Percentiles rank a stretch among this genome's conserved stretches.
Conservation (phyloP, 2,113 vertebrate species). For the Cygnus atratus region DNA sequence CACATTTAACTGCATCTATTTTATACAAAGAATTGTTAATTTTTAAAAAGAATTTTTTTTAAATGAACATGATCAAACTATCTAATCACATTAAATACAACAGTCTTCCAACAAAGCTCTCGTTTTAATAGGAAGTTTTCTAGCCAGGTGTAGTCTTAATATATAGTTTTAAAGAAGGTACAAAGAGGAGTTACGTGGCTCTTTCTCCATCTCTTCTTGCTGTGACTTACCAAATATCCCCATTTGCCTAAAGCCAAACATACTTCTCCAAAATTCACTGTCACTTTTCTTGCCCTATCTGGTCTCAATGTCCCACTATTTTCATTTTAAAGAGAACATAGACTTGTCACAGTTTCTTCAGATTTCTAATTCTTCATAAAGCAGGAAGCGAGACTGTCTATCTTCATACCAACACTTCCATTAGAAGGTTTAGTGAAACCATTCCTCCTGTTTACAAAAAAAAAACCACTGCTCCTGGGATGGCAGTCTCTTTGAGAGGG, state of each 20-base stretch:
- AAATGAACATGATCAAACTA: background rate
- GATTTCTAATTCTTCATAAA: background rate
- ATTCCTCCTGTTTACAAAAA: background rate
- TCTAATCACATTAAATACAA: background rate
- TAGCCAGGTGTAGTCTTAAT: background rate
- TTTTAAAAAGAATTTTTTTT: background rate
- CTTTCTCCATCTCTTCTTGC: background rate
- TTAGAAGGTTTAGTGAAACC: background rate
- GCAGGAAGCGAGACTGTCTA: background rate
- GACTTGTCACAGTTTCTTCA: background rate
- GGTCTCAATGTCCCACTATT: background rate
- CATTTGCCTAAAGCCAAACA: background rate
- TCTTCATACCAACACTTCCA: background rate
- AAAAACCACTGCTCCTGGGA: background rate
- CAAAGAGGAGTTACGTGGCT: background rate
- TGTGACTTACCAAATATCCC: background rate
- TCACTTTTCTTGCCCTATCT: background rate
- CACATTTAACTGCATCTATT: background rate
- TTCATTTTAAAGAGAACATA: background rate
- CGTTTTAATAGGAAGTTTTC: background rate
- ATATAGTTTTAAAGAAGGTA: background rate
- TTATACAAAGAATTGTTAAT: background rate
- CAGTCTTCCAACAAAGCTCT: background rate
- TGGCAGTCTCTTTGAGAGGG: background rate
- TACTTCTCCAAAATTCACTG: background rate